Evolutionary conservation across 2,113 vertebrate species (phyloP).

Genomic region (Canis aureus): DNA sequence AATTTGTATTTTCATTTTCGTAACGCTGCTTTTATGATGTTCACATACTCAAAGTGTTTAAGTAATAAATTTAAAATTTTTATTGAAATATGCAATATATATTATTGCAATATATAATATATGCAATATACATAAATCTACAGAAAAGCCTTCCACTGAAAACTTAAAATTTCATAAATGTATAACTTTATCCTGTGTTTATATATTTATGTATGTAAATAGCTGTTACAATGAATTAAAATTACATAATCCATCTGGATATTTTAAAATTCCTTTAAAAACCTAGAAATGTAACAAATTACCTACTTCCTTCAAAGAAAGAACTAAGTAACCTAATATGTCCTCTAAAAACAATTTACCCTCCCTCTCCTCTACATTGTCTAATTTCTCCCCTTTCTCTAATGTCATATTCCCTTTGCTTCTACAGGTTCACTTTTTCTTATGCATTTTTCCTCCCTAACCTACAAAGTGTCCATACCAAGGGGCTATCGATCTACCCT

Average conservation of each 20-base stretch:
- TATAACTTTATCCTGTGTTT: neutral
- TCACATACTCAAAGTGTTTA: conserved; percentile 8
- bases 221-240: neutral
- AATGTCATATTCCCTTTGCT: neutral
- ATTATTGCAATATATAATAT: too few species aligned
- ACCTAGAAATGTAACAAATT: conserved; percentile 1
- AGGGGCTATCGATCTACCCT: neutral
- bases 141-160: conserved; percentile 27
- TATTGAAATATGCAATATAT: neutral
- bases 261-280: conserved; percentile 46
- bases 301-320: conserved; percentile 13
- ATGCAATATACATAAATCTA: conserved; percentile 7
- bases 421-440: conserved; percentile 41
- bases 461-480: neutral
- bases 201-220: neutral
- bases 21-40: neutral
- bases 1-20: neutral
- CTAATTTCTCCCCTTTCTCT: neutral
- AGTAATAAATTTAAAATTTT: conserved; percentile 33
- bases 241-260: neutral
- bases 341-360: neutral
- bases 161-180: conserved; percentile 43
- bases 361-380: neutral
- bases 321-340: neutral
- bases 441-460: neutral